phyloP scores from a whole-genome alignment of 2,888 invertebrate genomes.

The Rhopalosiphum nymphaeae region DNA sequence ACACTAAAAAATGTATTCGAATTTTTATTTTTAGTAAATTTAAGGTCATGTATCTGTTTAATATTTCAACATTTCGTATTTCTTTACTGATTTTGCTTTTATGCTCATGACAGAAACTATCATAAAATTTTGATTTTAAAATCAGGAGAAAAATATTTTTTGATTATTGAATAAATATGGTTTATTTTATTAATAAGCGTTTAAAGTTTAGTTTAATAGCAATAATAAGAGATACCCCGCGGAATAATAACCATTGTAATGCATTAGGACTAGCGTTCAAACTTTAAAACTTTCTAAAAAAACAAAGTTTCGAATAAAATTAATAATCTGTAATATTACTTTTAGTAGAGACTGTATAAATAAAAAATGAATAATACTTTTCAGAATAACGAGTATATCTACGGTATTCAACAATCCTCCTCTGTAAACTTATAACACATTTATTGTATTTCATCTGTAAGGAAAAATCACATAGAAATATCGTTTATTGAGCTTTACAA shows the following conservation, averaged over 20 bases:
- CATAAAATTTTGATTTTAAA: neutral
- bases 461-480: neutral
- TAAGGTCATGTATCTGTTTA: neutral
- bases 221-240: neutral
- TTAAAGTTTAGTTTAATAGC: neutral
- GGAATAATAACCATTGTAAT: neutral
- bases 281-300: neutral
- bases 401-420: neutral
- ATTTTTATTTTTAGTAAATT: neutral
- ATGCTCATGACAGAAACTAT: neutral
- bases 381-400: neutral
- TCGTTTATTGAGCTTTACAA: neutral
- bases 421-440: neutral
- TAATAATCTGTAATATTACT: conserved; percentile 3
- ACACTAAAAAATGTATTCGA: neutral
- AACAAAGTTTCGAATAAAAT: neutral
- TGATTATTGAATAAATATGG: neutral
- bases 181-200: neutral
- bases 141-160: neutral
- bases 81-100: neutral
- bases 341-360: neutral
- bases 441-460: neutral
- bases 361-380: neutral
- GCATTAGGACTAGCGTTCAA: neutral
- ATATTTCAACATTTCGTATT: neutral